Base-by-base conservation (phyloP, 2,113 vertebrate genomes). In the Callopanchax toddi region DNA sequence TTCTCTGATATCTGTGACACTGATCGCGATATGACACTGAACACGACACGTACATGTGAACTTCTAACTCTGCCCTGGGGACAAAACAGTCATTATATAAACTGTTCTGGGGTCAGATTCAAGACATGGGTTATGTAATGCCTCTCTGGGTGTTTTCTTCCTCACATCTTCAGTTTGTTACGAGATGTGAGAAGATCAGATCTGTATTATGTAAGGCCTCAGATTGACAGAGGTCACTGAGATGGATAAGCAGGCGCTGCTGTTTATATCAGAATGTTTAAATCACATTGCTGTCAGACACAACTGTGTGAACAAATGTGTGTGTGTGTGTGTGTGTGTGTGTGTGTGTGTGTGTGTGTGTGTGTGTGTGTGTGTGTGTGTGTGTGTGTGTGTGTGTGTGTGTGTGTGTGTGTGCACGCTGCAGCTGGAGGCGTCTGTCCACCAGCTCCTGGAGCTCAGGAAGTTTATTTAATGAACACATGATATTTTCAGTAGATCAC, bases 131-230 rank as follows among this genome's bases (percentile, higher is more conserved):
- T 78, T 74, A 59, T 32, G 39, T 32, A 65, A 76, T 0, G 50
- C n/a, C 15, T 22, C 36, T 52, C 45, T 62, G 29, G 29, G 10
- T 32, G 36, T 54, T 49, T 18, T 20, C 1, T 9, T 60, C 25
- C 45, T 74, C 63, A 57, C 59, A 40, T 75, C 74, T 55, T 12
- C n/a, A n/a, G n/a, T n/a, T n/a, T n/a, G 25, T 53, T 25, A 15
- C 25, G 43, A n/a, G 25, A 60, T 13, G 39, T 60, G 51, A 43
- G 1, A 25, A 66, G 6, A 34, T 39, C 21, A 25, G 46, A 25
- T 7, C 36, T 59, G 62, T 9, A 25, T 74, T 39, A 36, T 21
- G 39, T 15, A 58, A 64, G 3, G 16, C 13, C 7, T 22, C 0
- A 7, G 34, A 16, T 0, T 11, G 12, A 42, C 21, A 17, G 49